Evolutionary conservation across 2,797 vertebrate genomes (phyloP), one percentile per base, ranked within the genome.

Genomic region (Melanotaenia trifasciata): DNA sequence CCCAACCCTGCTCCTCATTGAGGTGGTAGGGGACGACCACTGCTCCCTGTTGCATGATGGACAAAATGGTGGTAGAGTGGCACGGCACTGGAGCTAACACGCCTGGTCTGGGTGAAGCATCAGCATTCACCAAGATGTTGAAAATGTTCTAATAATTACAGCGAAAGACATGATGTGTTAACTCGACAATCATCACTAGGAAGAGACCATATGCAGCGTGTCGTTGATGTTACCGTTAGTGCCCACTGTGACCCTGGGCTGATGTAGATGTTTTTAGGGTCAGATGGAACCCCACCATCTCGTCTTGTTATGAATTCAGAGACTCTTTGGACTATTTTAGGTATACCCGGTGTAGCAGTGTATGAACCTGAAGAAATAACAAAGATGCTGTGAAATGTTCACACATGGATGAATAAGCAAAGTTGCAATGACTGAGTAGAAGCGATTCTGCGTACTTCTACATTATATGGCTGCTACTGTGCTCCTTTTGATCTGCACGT

Each of bases 1-100:
- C 58, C 95, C 95, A 96, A 69, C 92, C 88, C 8, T 82, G 80
- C 58, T 94, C 91, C 85, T 96, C 95, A 1, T 57, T 84, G 36
- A 95, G 89, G 74, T 91, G 64, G 80, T 95, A 96, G 2, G 93
- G 94, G 26, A 95, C 56, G 0, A 59, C 1, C 0, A 61, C 83
- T 1, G 74, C 94, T 10, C 92, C 94, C 14, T 79, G 12, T 0
- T 2, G 24, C 1, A 0, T 26, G 1, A 94, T 30, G 26, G 81
- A 81, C 24, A 32, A 18, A 3, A 0, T 51, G 7, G 84, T 76
- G 0, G 32, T 28, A 0, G 0, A 0, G 68, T 90, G 51, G 5
- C 80, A 64, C 0, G 95, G 95, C 36, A 88, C 73, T 0, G 95
- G 92, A 40, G 75, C 76, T 51, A 96, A 62, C 53, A 96, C 86